A percentile compares a stretch with the other conserved stretches of the same genome.
Evolutionary conservation across 23 tunicate species (phyloP).

Genomic region (Clavelina lepadiformis): DNA sequence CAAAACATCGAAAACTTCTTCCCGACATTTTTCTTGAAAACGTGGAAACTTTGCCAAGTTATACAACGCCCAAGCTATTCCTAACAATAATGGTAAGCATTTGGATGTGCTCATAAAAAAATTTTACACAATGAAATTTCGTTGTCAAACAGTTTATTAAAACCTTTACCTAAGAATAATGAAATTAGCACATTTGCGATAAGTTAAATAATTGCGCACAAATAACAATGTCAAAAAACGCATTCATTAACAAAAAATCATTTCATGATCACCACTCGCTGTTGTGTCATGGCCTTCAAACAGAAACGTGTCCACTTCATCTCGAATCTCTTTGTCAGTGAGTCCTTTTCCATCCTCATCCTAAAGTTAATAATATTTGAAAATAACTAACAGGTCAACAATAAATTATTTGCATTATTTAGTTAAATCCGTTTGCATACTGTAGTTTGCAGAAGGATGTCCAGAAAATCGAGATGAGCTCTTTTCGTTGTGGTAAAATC

Average conservation of each 20-base stretch:
- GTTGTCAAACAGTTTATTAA: too few relatives aligned
- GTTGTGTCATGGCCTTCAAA: slow-evolving; percentile 83
- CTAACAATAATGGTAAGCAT: too few relatives aligned
- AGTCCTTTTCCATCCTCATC: slow-evolving; percentile 63
- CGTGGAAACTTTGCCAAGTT: slow-evolving; percentile 32
- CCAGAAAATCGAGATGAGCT: slow-evolving; percentile 38
- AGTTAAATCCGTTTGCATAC: too few relatives aligned
- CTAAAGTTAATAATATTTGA: background rate
- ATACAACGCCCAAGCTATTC: slow-evolving; percentile 24
- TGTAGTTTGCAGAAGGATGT: slow-evolving; percentile 36
- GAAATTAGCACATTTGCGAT: too few relatives aligned
- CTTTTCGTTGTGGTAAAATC: too few relatives aligned
- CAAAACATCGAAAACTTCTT: slow-evolving; percentile 10
- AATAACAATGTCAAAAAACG: too few relatives aligned
- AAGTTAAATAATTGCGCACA: too few relatives aligned
- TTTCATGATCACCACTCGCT: slow-evolving; percentile 56
- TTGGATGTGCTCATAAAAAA: too few relatives aligned
- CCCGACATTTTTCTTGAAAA: slow-evolving; percentile 29
- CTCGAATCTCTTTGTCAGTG: slow-evolving; percentile 54
- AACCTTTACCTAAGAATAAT: too few relatives aligned
- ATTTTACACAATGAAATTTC: too few relatives aligned
- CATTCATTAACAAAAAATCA: too few relatives aligned
- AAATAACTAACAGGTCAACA: background rate
- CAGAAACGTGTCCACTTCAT: slow-evolving; percentile 69
- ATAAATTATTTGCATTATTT: too few relatives aligned